Evolutionary conservation across 1,140 invertebrate genomes (phyloP).

Genomic region (Brachionus calyciflorus): DNA sequence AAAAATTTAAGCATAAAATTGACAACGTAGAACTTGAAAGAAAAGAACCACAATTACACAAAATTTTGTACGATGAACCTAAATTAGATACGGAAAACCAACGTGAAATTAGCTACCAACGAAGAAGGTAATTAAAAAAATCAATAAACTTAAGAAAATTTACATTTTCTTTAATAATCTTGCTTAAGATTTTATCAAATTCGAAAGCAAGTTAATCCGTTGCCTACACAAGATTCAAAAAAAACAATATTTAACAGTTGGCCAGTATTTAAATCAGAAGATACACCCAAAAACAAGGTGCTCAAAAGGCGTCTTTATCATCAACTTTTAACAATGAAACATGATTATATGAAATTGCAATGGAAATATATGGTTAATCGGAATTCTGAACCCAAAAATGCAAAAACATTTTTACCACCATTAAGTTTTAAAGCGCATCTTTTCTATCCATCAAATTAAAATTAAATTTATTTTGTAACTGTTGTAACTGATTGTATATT

Average conservation of each 20-base stretch:
- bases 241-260: not conserved
- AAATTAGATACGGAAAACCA: too few species aligned
- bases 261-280: not conserved
- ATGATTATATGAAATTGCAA: conserved; percentile 33
- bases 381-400: not conserved
- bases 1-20: not conserved
- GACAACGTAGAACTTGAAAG: not conserved
- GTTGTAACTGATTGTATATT: too few species aligned
- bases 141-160: not conserved
- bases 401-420: conserved; percentile 1
- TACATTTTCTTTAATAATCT: not conserved
- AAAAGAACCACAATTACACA: not conserved
- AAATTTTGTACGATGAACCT: not conserved
- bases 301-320: conserved; percentile 14
- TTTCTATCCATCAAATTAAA: not conserved
- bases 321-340: not conserved
- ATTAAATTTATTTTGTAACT: not conserved
- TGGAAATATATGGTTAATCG: conserved; percentile 6
- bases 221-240: not conserved
- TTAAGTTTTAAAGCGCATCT: not conserved
- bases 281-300: not conserved
- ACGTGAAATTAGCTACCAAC: too few species aligned
- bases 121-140: not conserved
- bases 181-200: not conserved
- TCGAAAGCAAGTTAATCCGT: not conserved